Conservation (phyloP, 2,113 vertebrate genomes). For the Hippocampus zosterae region DNA sequence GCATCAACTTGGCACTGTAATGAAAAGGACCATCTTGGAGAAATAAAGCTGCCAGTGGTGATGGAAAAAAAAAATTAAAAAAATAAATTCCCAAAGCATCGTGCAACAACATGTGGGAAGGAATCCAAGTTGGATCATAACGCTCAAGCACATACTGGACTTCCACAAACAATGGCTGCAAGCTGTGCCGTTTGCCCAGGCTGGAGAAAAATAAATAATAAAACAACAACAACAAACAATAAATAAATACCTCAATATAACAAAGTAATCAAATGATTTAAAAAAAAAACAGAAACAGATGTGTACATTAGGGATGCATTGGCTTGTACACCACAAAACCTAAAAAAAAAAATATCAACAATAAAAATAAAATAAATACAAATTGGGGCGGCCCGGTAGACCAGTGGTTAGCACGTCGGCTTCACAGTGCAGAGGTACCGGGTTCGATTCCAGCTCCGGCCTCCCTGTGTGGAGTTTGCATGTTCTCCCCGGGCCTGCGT, state of each 20-base stretch:
- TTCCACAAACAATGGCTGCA: slow-evolving; percentile 25
- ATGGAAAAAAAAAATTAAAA: slow-evolving; percentile 43
- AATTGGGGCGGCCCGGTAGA: too few species aligned
- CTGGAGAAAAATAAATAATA: slow-evolving; percentile 30
- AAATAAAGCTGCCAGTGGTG: slow-evolving; percentile 31
- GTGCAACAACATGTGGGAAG: slow-evolving; percentile 33
- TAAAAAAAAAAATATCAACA: too few species aligned
- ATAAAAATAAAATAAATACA: too few species aligned
- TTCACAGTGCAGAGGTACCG: too few species aligned
- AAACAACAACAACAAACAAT: slow-evolving; percentile 3
- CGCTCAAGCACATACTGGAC: slow-evolving; percentile 24
- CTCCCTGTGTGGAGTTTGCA: too few species aligned
- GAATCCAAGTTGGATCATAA: slow-evolving; percentile 33
- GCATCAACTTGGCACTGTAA: slow-evolving; percentile 54
- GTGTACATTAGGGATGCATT: too few species aligned
- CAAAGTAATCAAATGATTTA: slow-evolving; percentile 52
- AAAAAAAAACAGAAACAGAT: slow-evolving; percentile 6
- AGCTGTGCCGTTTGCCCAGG: slow-evolving; percentile 26
- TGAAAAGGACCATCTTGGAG: slow-evolving; percentile 53
- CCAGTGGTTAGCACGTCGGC: too few species aligned
- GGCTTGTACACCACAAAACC: too few species aligned
- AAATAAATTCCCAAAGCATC: slow-evolving; percentile 47
- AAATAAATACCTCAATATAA: slow-evolving; percentile 18
- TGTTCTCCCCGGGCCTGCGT: too few species aligned
- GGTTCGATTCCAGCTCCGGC: too few species aligned